Percentiles rank a stretch among this genome's conserved stretches.
Conservation (phyloP, 1,140 invertebrate species). For the Ylistrum balloti region DNA sequence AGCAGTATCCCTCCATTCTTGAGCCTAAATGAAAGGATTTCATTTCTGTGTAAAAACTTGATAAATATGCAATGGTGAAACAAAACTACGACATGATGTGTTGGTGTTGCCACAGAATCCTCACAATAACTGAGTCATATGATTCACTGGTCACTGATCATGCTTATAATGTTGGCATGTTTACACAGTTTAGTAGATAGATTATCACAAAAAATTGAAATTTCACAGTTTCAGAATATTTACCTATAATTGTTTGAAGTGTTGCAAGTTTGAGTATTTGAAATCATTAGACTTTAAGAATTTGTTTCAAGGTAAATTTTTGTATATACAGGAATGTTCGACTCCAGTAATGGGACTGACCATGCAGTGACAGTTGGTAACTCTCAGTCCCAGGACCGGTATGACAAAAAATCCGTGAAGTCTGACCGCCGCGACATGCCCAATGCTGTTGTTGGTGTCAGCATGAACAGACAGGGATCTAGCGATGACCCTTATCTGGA, state of each 20-base stretch:
- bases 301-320: constrained; percentile 4
- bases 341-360: constrained; percentile 68
- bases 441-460: constrained; percentile 68
- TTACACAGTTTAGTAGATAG: neutral
- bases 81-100: too few species aligned
- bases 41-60: too few species aligned
- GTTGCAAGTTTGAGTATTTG: neutral
- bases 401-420: constrained; percentile 64
- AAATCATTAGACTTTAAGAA: neutral
- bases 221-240: neutral
- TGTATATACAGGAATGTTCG: constrained; percentile 71
- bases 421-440: constrained; percentile 67
- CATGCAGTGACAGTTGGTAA: constrained; percentile 68
- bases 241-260: neutral
- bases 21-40: too few species aligned
- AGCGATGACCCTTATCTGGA: constrained; percentile 68
- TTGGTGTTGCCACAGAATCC: neutral
- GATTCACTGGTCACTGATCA: neutral
- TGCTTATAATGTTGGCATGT: neutral
- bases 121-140: neutral
- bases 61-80: too few species aligned
- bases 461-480: constrained; percentile 69
- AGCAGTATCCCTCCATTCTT: too few species aligned
- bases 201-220: neutral
- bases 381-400: constrained; percentile 64